Base-by-base conservation (phyloP, 2,113 vertebrate species). In the Lota lota region DNA sequence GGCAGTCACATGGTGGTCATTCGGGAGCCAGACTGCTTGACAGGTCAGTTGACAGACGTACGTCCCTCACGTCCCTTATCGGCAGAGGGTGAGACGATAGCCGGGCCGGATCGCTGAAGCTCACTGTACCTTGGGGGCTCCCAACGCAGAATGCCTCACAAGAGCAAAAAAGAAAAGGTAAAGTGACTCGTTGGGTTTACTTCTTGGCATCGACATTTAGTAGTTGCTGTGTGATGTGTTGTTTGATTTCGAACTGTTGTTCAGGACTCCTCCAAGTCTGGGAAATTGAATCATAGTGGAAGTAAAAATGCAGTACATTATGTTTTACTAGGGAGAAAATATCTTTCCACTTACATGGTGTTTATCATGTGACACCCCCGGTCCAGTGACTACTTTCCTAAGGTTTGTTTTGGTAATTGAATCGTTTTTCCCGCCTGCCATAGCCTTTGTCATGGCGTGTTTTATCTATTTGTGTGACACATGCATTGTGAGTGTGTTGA, bases 101-200 rank as follows among this genome's bases (percentile, higher is more conserved):
- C 19, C 59, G 74, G 61, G 68, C 33, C 15, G 18, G 18, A 68
- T 21, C n/a, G 33, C 19, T n/a, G n/a, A 19, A 57, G 17, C 18
- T n/a, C 18, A 18, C 18, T 18, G 18, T 19, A 0, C 19, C 56
- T n/a, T 61, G 22, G 79, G 74, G 79, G 47, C 19, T 63, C 61
- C 69, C 68, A 1, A 8, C 80, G 64, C 69, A 85, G 24, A 74
- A 97, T 95, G 95, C 94, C 94, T 87, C 94, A 95, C 89, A 95
- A 94, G 92, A 93, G 90, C 89, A 96, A 94, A 81, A 95, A 94
- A 82, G 94, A 95, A 22, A 96, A 95, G 94, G 95, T 95, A 89
- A 92, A 84, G 78, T 69, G 5, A 22, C 33, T 19, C 14, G 19
- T 17, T 7, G 19, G 51, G 16, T 53, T 22, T 53, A 59, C 16